A percentile compares a stretch with the other conserved stretches of the same genome.
These are phyloP conservation scores for Micromussa lordhowensis DNA, from an alignment of 92 coral and sea anemone species.

Conservation along the genomic window DNA sequence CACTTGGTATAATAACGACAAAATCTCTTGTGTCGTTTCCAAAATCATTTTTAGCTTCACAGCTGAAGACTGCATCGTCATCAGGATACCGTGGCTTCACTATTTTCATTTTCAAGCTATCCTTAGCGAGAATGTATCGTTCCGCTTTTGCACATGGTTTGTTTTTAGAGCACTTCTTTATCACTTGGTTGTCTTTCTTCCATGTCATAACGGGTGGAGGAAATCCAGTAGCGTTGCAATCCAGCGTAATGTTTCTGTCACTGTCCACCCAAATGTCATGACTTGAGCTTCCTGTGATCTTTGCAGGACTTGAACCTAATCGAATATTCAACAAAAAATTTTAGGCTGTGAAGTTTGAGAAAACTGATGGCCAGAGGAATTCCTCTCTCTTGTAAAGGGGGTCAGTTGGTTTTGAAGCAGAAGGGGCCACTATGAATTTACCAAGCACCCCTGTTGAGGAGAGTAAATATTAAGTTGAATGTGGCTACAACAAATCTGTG, in stretches of 20 bases:
- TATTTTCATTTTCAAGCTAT: constrained; percentile 24
- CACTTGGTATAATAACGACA: constrained; percentile 7
- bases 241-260: neutral
- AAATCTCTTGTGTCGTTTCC: neutral
- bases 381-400: too few relatives aligned
- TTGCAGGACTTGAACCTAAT: neutral
- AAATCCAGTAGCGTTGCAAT: constrained; percentile 6
- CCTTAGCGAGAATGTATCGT: neutral
- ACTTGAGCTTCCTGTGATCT: neutral
- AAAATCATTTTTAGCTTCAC: constrained; percentile 17
- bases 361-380: too few relatives aligned
- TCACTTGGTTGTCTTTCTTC: constrained; percentile 18
- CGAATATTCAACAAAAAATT: neutral
- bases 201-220: constrained; percentile 29
- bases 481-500: too few relatives aligned
- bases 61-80: constrained; percentile 20
- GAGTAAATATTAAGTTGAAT: too few relatives aligned
- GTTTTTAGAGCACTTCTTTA: neutral
- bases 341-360: too few relatives aligned
- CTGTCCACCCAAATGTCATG: too few relatives aligned
- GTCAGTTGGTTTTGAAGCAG: too few relatives aligned
- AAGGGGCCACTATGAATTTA: too few relatives aligned
- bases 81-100: neutral
- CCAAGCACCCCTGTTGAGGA: too few relatives aligned
- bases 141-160: constrained; percentile 1